Conservation (phyloP, 2,113 vertebrate genomes). For the Ramphastos sulfuratus region DNA sequence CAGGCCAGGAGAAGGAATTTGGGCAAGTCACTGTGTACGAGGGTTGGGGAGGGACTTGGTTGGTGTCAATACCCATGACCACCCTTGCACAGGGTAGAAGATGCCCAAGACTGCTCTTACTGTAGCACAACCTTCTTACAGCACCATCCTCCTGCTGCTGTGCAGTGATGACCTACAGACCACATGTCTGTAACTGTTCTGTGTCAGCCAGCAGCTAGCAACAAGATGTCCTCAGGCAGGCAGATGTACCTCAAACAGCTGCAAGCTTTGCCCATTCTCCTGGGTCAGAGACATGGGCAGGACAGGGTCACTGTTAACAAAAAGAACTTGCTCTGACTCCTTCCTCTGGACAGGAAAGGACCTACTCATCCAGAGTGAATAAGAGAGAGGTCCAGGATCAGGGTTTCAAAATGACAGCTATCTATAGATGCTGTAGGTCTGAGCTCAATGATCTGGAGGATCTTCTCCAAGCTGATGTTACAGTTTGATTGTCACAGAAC, state of each 20-base stretch:
- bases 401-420: neutral
- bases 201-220: rapidly evolving
- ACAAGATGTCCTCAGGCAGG: too few relatives aligned
- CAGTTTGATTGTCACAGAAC: neutral
- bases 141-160: conserved; percentile 82
- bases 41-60: neutral
- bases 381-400: neutral
- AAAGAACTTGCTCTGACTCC: neutral
- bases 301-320: neutral
- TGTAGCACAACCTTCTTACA: conserved; percentile 83
- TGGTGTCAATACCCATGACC: neutral
- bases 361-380: neutral
- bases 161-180: conserved; percentile 46
- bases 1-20: neutral
- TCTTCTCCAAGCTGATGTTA: neutral
- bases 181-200: rapidly evolving
- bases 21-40: neutral
- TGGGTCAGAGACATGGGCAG: neutral
- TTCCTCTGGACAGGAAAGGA: neutral
- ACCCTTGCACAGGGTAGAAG: neutral
- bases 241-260: neutral
- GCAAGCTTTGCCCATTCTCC: neutral
- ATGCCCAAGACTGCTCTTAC: conserved; percentile 78
- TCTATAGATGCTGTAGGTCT: neutral
- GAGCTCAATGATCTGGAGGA: neutral